A percentile compares a stretch with the other conserved stretches of the same genome.
These are phyloP conservation scores for Fistularia tabacaria DNA, from an alignment of 2,797 vertebrate species.

Conservation along the genomic window DNA sequence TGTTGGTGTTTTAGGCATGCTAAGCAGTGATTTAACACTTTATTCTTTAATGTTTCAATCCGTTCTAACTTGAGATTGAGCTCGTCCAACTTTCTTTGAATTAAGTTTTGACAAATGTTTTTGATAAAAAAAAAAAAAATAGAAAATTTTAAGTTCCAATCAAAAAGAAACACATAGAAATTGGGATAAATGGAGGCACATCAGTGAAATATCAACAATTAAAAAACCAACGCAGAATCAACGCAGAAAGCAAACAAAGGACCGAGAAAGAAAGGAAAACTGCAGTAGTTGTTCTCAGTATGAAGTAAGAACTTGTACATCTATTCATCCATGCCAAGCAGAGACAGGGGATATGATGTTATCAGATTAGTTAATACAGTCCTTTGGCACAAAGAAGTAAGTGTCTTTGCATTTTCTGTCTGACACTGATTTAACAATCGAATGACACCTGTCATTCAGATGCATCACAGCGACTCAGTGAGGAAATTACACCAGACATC, in stretches of 20 bases:
- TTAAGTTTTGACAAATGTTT: too few relatives aligned
- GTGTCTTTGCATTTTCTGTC: background rate
- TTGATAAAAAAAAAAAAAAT: too few relatives aligned
- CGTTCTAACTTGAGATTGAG: too few relatives aligned
- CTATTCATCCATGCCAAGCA: conserved; percentile 36
- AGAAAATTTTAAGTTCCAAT: too few relatives aligned
- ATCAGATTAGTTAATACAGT: background rate
- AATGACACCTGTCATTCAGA: conserved; percentile 45
- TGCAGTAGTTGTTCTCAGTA: conserved; percentile 2
- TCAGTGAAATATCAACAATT: too few relatives aligned
- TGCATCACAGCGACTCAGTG: conserved; percentile 14
- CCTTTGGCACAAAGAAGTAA: conserved; percentile 7
- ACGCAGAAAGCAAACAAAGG: background rate
- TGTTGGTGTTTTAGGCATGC: too few relatives aligned
- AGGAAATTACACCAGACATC: conserved; percentile 27
- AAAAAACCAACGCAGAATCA: background rate
- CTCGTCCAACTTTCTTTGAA: too few relatives aligned
- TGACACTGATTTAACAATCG: conserved; percentile 14
- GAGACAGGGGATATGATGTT: conserved; percentile 4
- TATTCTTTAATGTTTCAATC: too few relatives aligned
- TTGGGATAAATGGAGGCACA: too few relatives aligned
- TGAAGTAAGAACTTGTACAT: conserved; percentile 34
- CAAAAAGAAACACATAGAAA: too few relatives aligned
- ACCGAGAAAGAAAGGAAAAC: too few relatives aligned
- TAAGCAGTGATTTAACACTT: too few relatives aligned